Evolutionary conservation across 2,797 vertebrate species (phyloP), one percentile per base, ranked within the genome.

Genomic region (Bucorvus abyssinicus): DNA sequence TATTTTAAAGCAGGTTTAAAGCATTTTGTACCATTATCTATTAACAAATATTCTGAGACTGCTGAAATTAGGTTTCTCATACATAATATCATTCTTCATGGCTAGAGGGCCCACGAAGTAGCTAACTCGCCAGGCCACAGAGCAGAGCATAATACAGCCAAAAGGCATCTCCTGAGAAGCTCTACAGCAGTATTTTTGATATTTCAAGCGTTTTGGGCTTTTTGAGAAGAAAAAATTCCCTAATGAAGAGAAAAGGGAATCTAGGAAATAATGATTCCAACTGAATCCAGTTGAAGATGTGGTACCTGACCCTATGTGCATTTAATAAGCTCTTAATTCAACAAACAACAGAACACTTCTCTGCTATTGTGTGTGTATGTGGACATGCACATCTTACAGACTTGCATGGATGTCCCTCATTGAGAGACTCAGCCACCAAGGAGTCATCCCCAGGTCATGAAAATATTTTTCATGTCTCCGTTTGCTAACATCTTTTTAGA

Each of bases 401-500:
- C 34, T 26, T 3, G 3, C 29, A 44, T 1, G 0, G n/a, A 64
- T 0, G 2, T 44, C 21, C 24, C 55, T 57, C 70, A 47, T 1
- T 8, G 47, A 65, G 30, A 38, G 47, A 52, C 34, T 71, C 20
- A 0, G 45, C 50, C 27, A 71, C 32, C 26, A 24, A 60, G 14
- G 20, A 92, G 65, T 91, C 65, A 89, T 32, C 8, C 17, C 19
- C n/a, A 26, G 89, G 73, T 60, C 92, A 88, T 3, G 6, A 89
- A 91, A 91, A 60, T 36, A 57, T 76, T 63, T 86, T 88, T 63
- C 2, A 2, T 49, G 7, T 83, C 93, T 80, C 53, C 88, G 56
- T 91, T 91, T 1, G 0, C 42, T 32, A 71, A 63, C 34, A 29
- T 44, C 2, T 2, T 64, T 40, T 85, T 55, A 90, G 61, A 89